These are phyloP conservation scores for Notodonta ziczac DNA, from an alignment of 2,888 invertebrate species.

Conservation along the genomic window DNA sequence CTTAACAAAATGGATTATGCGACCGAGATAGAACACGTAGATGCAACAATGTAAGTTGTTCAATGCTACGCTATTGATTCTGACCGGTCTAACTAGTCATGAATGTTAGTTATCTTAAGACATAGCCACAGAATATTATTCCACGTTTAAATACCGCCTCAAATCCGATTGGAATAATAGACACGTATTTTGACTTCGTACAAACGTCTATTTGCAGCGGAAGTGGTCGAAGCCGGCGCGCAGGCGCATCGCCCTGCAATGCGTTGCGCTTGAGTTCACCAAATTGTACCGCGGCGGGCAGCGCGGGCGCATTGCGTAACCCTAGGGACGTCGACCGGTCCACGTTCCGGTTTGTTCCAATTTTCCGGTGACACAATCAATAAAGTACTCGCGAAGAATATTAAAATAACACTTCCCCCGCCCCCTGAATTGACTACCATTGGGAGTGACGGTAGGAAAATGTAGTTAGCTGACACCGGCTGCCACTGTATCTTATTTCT, in stretches of 20 bases:
- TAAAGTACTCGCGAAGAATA: neutral
- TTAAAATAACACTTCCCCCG: no score
- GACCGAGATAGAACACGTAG: no score
- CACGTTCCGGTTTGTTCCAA: constrained; percentile 28
- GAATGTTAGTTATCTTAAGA: no score
- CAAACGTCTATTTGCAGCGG: constrained; percentile 28
- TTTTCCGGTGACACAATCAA: constrained; percentile 5
- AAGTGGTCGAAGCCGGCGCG: constrained; percentile 19
- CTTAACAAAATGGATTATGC: no score
- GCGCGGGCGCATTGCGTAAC: constrained; percentile 35
- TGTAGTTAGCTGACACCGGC: no score
- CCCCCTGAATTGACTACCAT: no score
- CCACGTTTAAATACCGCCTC: neutral
- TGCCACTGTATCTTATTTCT: no score
- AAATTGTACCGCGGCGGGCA: constrained; percentile 32
- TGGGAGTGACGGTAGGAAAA: no score
- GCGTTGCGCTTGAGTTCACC: constrained; percentile 54
- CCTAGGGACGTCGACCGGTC: constrained; percentile 17
- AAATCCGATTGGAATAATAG: neutral
- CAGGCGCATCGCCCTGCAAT: constrained; percentile 39
- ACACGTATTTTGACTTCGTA: neutral
- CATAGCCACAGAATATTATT: neutral
- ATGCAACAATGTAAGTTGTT: no score
- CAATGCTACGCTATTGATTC: no score
- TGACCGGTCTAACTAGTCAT: no score